These are phyloP conservation scores for Molossus alvarezi DNA, from an alignment of 2,797 vertebrate species.

Conservation along the genomic window DNA sequence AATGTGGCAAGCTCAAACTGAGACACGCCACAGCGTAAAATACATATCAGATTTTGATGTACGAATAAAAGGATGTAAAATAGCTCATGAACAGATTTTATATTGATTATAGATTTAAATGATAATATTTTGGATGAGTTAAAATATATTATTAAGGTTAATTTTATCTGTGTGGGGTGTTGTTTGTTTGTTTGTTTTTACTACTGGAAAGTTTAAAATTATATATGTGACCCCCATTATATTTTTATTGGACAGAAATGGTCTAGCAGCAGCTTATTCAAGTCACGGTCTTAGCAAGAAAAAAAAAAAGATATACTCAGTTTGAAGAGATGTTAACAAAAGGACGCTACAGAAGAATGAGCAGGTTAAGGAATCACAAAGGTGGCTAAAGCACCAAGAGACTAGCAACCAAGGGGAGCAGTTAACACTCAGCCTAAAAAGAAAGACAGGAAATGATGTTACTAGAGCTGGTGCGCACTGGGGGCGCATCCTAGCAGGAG, in stretches of 20 bases:
- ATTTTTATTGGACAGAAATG: not conserved
- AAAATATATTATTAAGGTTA: conserved; percentile 56
- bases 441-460: not conserved
- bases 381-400: not conserved
- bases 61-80: conserved; percentile 51
- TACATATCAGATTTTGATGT: conserved; percentile 11
- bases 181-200: not conserved
- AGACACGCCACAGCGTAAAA: not conserved
- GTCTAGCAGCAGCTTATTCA: not conserved
- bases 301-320: not conserved
- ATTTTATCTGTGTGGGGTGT: not conserved
- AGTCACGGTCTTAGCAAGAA: not conserved
- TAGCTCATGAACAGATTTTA: conserved; percentile 16
- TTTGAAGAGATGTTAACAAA: conserved; percentile 42
- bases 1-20: not conserved
- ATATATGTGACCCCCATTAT: not conserved
- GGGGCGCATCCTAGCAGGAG: not conserved
- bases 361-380: conserved; percentile 11
- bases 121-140: conserved; percentile 23
- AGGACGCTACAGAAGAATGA: not conserved
- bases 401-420: not conserved
- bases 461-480: not conserved
- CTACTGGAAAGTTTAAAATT: conserved; percentile 52
- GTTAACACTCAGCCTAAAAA: not conserved
- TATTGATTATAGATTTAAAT: conserved; percentile 16